Conservation (phyloP, 1,140 invertebrate species). For the Psix sp. region DNA sequence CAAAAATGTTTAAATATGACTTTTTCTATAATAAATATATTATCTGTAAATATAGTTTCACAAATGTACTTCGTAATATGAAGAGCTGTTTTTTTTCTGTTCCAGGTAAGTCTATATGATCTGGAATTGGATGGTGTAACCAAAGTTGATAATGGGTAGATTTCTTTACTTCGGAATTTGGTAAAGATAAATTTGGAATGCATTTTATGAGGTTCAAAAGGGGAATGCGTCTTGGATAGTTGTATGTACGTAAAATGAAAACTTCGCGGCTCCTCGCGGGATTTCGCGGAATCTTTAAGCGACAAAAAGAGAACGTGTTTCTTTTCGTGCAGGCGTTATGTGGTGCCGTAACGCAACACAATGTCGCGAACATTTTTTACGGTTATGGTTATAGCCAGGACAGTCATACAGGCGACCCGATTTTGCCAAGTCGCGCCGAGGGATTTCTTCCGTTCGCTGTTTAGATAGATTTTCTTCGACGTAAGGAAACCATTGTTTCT, state of each 20-base stretch:
- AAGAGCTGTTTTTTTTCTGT: conserved; percentile 18
- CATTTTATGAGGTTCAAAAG: conserved; percentile 17
- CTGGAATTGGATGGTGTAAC: neutral
- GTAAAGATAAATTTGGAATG: conserved; percentile 20
- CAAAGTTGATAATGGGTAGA: conserved; percentile 12
- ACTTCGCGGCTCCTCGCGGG: conserved; percentile 33
- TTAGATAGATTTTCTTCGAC: conserved; percentile 31
- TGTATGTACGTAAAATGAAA: conserved; percentile 6
- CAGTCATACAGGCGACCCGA: conserved; percentile 30
- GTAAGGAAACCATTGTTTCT: conserved; percentile 16
- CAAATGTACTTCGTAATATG: too few species aligned
- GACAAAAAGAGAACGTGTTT: conserved; percentile 34
- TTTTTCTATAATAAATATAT: too few species aligned
- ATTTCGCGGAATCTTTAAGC: conserved; percentile 23
- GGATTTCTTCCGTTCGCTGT: conserved; percentile 35
- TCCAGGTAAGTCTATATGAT: conserved; percentile 16
- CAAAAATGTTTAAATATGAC: too few species aligned
- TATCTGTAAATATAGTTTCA: too few species aligned
- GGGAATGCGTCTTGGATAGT: neutral
- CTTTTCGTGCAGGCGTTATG: conserved; percentile 14
- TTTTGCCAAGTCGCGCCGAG: conserved; percentile 35
- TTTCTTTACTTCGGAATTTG: conserved; percentile 17
- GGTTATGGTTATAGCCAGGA: conserved; percentile 37
- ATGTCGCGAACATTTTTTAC: conserved; percentile 34
- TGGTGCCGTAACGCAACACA: conserved; percentile 28